Evolutionary conservation across 2,888 invertebrate species (phyloP), one percentile per base, ranked within the genome.

Genomic region (Trichopria drosophilae): DNA sequence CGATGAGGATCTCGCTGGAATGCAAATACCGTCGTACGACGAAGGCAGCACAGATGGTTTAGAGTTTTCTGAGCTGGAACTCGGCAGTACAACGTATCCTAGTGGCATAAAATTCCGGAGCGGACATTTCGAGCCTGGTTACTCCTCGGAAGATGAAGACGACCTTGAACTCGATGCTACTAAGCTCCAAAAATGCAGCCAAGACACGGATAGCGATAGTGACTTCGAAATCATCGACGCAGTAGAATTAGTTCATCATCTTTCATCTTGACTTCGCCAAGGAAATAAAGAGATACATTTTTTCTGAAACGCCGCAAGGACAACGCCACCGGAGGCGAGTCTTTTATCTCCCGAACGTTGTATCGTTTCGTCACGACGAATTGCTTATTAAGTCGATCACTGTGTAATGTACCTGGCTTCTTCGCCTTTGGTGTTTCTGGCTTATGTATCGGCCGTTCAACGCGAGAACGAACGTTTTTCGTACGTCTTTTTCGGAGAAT

Each of bases 151-250:
- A 36, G 69, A 68, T 10, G 72, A 73, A 32, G 73, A 72, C 32
- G 68, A 69, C 39, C 61, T 72, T 37, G 62, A 64, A 47, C 58
- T 66, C 19, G 52, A 60, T 49, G 58, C 59, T 43, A 66, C 52
- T 35, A 53, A 49, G 35, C 37, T 51, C 24, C 18, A 16, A 53
- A 65, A 66, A 51, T 58, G 61, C 44, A 72, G 71, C 53, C 69
- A 69, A 22, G 73, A 74, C 43, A 45, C 32, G 9, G n/a, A n/a
- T n/a, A 71, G 68, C 53, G 71, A 71, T 55, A 71, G 71, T 61
- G 75, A 75, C 37, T 75, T 75, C 32, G 75, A 75, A 51, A 71
- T 75, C 55, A 74, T 75, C 48, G 72, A 74, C 54, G 65, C 61
- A 42, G 65, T 56, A 23, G 74, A 74, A 36, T 50, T 72, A 47